A percentile compares a stretch with the other conserved stretches of the same genome.
These are phyloP conservation scores for Portunus trituberculatus DNA, from an alignment of 1,140 invertebrate genomes.

Conservation along the genomic window DNA sequence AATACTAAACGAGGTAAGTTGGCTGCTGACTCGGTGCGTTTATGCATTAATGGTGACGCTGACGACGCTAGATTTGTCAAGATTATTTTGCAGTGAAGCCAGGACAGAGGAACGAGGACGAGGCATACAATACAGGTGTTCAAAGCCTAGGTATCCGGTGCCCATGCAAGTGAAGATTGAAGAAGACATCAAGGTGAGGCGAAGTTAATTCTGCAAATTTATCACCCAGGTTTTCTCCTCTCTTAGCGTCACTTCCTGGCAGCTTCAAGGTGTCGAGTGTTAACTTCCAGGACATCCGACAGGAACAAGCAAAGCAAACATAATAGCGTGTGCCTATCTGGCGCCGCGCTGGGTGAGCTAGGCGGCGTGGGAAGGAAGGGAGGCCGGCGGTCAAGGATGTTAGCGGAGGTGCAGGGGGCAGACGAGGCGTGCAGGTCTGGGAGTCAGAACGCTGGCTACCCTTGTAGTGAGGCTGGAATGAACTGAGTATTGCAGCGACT, in stretches of 20 bases:
- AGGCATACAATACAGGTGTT: neutral
- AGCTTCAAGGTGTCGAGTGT: no score
- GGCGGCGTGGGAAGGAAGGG: neutral
- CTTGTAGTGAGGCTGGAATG: no score
- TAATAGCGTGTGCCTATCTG: neutral
- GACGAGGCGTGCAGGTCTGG: neutral
- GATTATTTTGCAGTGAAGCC: neutral
- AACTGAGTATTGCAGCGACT: no score
- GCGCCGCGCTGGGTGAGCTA: neutral
- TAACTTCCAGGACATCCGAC: no score
- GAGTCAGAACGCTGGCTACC: no score
- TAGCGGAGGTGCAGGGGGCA: neutral
- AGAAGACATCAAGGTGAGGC: no score
- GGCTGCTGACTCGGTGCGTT: neutral
- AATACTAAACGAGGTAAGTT: neutral
- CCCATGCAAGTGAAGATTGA: no score
- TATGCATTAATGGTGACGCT: neutral
- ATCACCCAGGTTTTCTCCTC: no score
- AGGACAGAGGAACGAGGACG: neutral
- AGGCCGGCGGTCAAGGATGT: neutral
- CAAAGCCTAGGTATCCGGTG: no score
- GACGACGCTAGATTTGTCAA: neutral
- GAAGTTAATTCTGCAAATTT: no score
- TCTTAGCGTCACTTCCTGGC: no score
- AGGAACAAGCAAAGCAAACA: no score